Percentiles rank a stretch among this genome's conserved stretches.
Conservation (phyloP, 1,140 invertebrate species). For the Drosophila serrata region DNA sequence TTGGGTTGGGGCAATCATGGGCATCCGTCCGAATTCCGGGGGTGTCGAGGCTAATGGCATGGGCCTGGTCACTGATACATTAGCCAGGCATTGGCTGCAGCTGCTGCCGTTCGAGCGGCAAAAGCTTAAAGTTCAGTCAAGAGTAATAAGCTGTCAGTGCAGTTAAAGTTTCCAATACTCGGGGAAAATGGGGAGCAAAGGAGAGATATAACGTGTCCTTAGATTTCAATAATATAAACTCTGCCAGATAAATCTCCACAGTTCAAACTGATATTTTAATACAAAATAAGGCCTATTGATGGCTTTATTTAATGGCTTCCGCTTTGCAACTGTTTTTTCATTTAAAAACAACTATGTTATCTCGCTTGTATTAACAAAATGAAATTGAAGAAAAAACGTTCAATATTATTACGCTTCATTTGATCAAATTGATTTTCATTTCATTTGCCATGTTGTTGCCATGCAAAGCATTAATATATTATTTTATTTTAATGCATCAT, state of each 20-base stretch:
- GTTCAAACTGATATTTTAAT: neutral
- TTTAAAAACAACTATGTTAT: conserved; percentile 10
- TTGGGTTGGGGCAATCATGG: neutral
- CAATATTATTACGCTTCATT: conserved; percentile 70
- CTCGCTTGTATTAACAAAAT: conserved; percentile 1
- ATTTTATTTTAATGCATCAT: conserved; percentile 38
- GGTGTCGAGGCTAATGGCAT: conserved; percentile 65
- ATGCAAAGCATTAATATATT: conserved; percentile 18
- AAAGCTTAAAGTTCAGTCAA: conserved; percentile 63
- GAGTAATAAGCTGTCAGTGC: conserved; percentile 43
- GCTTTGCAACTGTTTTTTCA: conserved; percentile 7
- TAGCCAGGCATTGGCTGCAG: conserved; percentile 53
- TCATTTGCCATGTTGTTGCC: conserved; percentile 57
- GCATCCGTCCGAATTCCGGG: conserved; percentile 25
- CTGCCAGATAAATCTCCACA: neutral
- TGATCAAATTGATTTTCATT: conserved; percentile 74
- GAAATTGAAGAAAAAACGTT: conserved; percentile 43
- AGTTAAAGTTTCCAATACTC: conserved; percentile 15
- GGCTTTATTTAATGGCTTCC: conserved; percentile 12
- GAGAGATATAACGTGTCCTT: conserved; percentile 3
- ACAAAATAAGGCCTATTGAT: conserved; percentile 1
- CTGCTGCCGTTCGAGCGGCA: conserved; percentile 53
- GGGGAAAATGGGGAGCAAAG: conserved; percentile 2
- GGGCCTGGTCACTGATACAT: conserved; percentile 67
- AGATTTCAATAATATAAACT: neutral